Conservation (phyloP, 2,797 vertebrate species). For the Aplochiton taeniatus region DNA sequence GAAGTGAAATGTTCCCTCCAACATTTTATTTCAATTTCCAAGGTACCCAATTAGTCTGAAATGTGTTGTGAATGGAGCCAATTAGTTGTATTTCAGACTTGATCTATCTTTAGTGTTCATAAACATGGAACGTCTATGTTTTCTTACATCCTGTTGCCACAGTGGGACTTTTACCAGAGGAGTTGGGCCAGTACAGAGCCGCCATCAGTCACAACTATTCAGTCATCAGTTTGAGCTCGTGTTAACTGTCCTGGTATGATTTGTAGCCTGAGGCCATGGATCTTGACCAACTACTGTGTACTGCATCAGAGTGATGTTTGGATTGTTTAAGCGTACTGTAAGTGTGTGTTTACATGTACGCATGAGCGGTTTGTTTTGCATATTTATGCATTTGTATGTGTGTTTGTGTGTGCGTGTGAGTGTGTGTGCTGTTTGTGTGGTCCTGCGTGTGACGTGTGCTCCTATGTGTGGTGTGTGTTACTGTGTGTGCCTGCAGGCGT, state of each 20-base stretch:
- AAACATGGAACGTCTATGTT: background rate
- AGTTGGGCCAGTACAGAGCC: slow-evolving; percentile 24
- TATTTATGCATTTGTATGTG: background rate
- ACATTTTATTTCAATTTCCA: slow-evolving; percentile 38
- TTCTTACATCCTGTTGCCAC: slow-evolving; percentile 11
- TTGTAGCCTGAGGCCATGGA: slow-evolving; percentile 17
- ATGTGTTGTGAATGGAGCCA: slow-evolving; percentile 32
- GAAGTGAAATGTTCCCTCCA: slow-evolving; percentile 27
- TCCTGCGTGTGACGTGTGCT: background rate
- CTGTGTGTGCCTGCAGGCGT: background rate
- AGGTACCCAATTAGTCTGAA: slow-evolving; percentile 38
- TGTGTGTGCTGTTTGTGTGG: background rate
- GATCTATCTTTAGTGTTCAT: slow-evolving; percentile 6
- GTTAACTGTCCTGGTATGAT: slow-evolving; percentile 27
- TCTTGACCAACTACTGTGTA: background rate
- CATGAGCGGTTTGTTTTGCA: too few species aligned
- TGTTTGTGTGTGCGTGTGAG: background rate
- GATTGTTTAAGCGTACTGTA: too few species aligned
- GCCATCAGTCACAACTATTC: slow-evolving; percentile 3
- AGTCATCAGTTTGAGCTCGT: slow-evolving; percentile 18
- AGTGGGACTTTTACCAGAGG: slow-evolving; percentile 24
- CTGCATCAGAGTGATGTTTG: background rate
- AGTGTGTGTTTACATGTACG: too few species aligned
- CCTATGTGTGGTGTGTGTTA: background rate
- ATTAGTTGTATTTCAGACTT: slow-evolving; percentile 27